These are phyloP conservation scores for Probaryconus sp. DNA, from an alignment of 1,140 invertebrate genomes.

Conservation along the genomic window DNA sequence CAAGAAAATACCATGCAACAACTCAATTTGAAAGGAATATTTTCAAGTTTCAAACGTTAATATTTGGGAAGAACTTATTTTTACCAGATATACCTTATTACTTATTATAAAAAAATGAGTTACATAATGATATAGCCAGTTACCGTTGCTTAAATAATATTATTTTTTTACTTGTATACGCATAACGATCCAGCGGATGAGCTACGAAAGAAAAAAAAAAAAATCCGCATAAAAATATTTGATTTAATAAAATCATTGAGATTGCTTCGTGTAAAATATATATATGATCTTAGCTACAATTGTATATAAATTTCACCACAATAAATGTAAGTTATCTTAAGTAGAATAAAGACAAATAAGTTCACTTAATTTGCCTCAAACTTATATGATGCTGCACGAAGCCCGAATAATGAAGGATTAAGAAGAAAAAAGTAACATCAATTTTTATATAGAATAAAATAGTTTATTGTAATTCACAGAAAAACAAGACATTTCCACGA, in stretches of 20 bases:
- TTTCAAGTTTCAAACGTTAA: constrained; percentile 14
- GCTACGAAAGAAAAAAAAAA: not conserved
- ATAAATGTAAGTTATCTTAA: constrained; percentile 37
- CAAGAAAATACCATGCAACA: constrained; percentile 42
- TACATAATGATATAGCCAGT: constrained; percentile 10
- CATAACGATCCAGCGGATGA: not conserved
- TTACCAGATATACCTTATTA: too few relatives aligned
- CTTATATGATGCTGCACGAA: too few relatives aligned
- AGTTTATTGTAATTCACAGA: constrained; percentile 79
- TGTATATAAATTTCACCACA: constrained; percentile 40
- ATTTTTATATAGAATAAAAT: constrained; percentile 76
- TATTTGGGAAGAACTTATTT: not conserved
- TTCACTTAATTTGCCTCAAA: too few relatives aligned
- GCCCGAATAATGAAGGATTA: not conserved
- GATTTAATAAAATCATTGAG: constrained; percentile 37
- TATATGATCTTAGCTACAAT: constrained; percentile 25
- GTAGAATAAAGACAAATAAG: too few relatives aligned
- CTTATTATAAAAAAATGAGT: constrained; percentile 29
- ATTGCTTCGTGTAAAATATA: constrained; percentile 50
- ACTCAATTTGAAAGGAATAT: constrained; percentile 20
- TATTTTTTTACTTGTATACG: constrained; percentile 57
- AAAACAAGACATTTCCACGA: constrained; percentile 77
- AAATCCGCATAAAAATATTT: constrained; percentile 9
- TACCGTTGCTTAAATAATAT: constrained; percentile 50
- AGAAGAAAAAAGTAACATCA: constrained; percentile 1